Percentiles rank a stretch among this genome's conserved stretches.
These are phyloP conservation scores for Watsonalla cultraria DNA, from an alignment of 2,888 invertebrate genomes.

Conservation along the genomic window DNA sequence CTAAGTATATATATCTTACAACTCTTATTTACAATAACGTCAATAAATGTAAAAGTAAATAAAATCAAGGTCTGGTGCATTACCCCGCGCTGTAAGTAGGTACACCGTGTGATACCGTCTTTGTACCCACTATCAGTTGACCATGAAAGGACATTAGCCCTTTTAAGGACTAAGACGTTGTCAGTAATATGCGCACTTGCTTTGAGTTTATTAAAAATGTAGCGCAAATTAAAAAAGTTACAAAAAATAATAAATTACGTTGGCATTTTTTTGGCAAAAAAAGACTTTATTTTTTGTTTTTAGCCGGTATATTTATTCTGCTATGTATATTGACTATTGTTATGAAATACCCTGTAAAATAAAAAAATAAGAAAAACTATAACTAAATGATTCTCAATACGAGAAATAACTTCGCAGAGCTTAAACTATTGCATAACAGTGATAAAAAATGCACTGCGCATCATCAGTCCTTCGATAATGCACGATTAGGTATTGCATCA, in stretches of 20 bases:
- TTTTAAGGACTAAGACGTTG: constrained; percentile 44
- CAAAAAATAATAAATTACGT: constrained; percentile 1
- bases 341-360: too few species aligned
- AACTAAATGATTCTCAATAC: constrained; percentile 6
- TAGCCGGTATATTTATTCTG: too few species aligned
- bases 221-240: neutral
- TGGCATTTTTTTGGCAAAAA: too few species aligned
- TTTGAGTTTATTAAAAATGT: neutral
- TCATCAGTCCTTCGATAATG: constrained; percentile 62
- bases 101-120: constrained; percentile 33
- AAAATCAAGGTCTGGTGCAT: constrained; percentile 38
- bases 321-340: too few species aligned
- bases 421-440: constrained; percentile 34
- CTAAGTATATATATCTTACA: too few species aligned
- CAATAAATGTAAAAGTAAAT: constrained; percentile 8
- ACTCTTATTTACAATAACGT: neutral
- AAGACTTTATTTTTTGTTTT: too few species aligned
- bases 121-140: constrained; percentile 51
- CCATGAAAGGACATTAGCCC: constrained; percentile 68
- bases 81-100: constrained; percentile 14
- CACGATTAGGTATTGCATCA: constrained; percentile 68
- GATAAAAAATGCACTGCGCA: constrained; percentile 58
- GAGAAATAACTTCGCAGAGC: constrained; percentile 5
- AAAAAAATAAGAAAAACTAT: neutral
- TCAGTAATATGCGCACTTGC: neutral